Evolutionary conservation across 2,797 vertebrate species (phyloP), one percentile per base, ranked within the genome.

Genomic region (Myotis pilosus): DNA sequence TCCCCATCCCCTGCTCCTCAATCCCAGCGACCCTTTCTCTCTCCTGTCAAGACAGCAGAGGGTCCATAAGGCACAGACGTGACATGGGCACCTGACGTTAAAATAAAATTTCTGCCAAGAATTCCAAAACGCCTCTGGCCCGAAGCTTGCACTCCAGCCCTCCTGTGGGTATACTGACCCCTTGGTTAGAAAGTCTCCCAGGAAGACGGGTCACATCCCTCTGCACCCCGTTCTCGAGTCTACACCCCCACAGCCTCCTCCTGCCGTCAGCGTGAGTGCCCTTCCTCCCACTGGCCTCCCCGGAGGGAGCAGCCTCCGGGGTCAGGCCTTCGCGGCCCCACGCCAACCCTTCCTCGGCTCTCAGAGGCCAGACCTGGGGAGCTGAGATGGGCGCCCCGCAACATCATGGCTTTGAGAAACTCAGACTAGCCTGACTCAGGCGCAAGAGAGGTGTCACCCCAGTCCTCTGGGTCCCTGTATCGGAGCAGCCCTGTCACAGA

Each of bases 381-480:
- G 9, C 36, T 51, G 28, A 15, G 60, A 16, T 62, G 28, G 60
- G 28, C 6, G 6, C 1, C 0, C 60, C 13, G 1, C 11, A 1
- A 51, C 0, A 2, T 41, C 38, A 16, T 30, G 69, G 20, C 64
- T 93, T 91, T 47, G 62, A 47, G 55, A 51, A 47, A 79, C 19
- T 60, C 51, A n/a, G 79, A 71, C 51, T 17, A 47, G 49, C 13
- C 79, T 69, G 75, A 84, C 47, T 55, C 23, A 72, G 49, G 76
- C n/a, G 36, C 5, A 23, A 75, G 69, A 16, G 44, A 95, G 57
- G 60, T 23, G 47, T 81, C 88, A 75, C 74, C 82, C 94, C 25
- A 2, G 76, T 87, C 95, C 90, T 91, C 90, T 92, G 20, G 96
- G 94, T 91, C 95, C 78, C n/a, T n/a, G 15, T 87, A 92, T 94